phyloP scores from a whole-genome alignment of 2,888 invertebrate genomes.

The Drosophila mettleri region DNA sequence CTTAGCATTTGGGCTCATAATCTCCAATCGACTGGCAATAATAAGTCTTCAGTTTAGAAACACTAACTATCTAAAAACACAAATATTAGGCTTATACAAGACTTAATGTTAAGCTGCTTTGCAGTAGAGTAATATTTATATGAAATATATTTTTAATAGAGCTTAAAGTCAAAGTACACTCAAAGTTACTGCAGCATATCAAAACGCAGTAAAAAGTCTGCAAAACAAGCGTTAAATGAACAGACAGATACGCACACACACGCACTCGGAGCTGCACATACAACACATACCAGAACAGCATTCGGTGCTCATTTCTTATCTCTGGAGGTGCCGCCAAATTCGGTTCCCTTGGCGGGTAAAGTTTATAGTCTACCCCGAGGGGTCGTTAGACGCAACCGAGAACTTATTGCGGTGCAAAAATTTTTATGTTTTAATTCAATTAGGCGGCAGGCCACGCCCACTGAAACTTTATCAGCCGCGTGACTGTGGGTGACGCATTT shows the following conservation, averaged over 20 bases:
- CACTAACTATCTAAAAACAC: neutral
- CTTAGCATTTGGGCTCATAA: no score
- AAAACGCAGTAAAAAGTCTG: constrained; percentile 51
- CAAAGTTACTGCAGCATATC: constrained; percentile 29
- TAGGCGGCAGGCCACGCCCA: constrained; percentile 50
- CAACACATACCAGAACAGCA: neutral
- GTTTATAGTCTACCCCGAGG: constrained; percentile 59
- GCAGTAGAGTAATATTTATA: neutral
- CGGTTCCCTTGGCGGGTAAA: constrained; percentile 32
- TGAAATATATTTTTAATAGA: neutral
- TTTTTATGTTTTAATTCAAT: constrained; percentile 77
- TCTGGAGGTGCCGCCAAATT: constrained; percentile 33
- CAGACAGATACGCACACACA: neutral
- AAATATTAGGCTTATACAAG: neutral
- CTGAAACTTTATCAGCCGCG: neutral
- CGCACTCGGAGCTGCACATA: constrained; percentile 1
- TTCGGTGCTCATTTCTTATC: constrained; percentile 35
- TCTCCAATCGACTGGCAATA: neutral
- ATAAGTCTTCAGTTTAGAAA: neutral
- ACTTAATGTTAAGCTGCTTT: neutral
- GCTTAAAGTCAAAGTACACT: constrained; percentile 16
- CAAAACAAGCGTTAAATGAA: constrained; percentile 10
- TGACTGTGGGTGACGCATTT: constrained; percentile 53
- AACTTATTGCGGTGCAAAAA: constrained; percentile 70
- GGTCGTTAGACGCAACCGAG: constrained; percentile 44